phyloP scores from a whole-genome alignment of 2,888 invertebrate genomes.

The Ormyrus labotus region DNA sequence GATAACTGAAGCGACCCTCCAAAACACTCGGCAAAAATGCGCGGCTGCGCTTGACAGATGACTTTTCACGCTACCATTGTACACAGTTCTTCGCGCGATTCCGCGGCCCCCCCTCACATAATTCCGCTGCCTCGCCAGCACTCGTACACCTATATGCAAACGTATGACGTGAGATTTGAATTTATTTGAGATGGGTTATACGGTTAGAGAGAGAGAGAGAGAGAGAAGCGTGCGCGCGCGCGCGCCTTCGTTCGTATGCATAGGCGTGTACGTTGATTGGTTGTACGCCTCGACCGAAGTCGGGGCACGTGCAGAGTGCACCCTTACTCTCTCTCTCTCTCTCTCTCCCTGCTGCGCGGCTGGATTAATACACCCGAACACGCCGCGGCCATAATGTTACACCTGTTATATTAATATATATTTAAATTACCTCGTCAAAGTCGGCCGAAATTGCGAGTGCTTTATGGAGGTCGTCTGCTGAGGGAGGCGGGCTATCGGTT shows the following conservation, averaged over 20 bases:
- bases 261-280: conserved; percentile 66
- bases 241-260: conserved; percentile 66
- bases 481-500: neutral
- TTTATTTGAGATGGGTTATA: conserved; percentile 59
- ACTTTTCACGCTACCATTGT: conserved; percentile 1
- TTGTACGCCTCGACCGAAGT: conserved; percentile 61
- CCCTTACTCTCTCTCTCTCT: conserved; percentile 14
- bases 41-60: conserved; percentile 23
- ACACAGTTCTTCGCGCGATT: too few relatives aligned
- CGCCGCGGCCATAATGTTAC: conserved; percentile 56
- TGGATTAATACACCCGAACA: conserved; percentile 42
- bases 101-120: too few relatives aligned
- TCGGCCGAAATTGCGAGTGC: conserved; percentile 62
- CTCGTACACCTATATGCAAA: conserved; percentile 10
- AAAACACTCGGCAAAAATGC: neutral
- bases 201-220: conserved; percentile 23
- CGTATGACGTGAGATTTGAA: conserved; percentile 58
- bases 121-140: neutral
- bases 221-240: neutral
- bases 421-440: conserved; percentile 70
- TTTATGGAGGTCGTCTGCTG: conserved; percentile 13
- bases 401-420: conserved; percentile 70
- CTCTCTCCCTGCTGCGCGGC: neutral
- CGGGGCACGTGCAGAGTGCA: conserved; percentile 56
- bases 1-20: neutral